Percentiles rank a stretch among this genome's conserved stretches.
phyloP scores from a whole-genome alignment of 2,113 vertebrate species.

The Oriolus oriolus region DNA sequence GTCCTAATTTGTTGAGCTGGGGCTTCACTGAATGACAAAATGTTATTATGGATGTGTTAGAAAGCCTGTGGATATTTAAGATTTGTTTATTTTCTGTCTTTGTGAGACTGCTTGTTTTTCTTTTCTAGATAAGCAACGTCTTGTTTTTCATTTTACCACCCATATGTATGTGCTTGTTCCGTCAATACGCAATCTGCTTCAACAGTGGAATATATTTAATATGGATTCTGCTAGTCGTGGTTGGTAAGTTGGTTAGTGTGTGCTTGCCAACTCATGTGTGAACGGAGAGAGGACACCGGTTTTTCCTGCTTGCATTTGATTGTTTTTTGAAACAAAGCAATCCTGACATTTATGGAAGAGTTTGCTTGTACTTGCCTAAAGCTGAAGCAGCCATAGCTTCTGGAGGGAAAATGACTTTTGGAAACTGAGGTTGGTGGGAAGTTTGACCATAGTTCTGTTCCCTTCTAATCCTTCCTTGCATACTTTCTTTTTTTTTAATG shows the following conservation, averaged over 20 bases:
- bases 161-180: conserved; percentile 96
- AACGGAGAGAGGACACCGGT: background rate
- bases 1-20: background rate
- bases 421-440: background rate
- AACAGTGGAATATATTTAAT: conserved; percentile 99
- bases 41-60: background rate
- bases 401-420: background rate
- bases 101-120: background rate
- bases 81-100: background rate
- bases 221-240: conserved; percentile 93
- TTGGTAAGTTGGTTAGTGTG: conserved; percentile 84
- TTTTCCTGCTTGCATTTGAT: background rate
- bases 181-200: conserved; percentile 94
- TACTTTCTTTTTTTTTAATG: background rate
- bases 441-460: background rate
- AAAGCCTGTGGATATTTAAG: background rate
- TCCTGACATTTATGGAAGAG: background rate
- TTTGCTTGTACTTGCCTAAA: background rate
- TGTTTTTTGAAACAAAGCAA: conserved; percentile 15
- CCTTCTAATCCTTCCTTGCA: background rate
- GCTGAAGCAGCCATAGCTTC: background rate
- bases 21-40: background rate
- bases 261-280: background rate
- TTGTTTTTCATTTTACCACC: conserved; percentile 96
- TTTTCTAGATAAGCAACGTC: conserved; percentile 94